These are phyloP conservation scores for Orius laevigatus DNA, from an alignment of 1,140 invertebrate species.

Conservation along the genomic window DNA sequence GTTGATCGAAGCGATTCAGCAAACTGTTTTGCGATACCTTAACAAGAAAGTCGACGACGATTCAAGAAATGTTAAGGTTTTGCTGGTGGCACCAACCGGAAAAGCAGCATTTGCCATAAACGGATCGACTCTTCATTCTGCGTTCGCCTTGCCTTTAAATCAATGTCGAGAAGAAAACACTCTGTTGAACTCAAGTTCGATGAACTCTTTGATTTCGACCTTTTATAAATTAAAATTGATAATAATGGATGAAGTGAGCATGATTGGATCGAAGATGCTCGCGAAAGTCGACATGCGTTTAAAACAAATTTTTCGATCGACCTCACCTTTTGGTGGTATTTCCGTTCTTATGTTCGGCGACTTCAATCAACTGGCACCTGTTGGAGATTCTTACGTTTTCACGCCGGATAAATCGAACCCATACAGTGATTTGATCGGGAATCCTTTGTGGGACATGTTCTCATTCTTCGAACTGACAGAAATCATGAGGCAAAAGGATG, in stretches of 20 bases:
- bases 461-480: constrained; percentile 10
- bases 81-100: constrained; percentile 5
- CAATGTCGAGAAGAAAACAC: background rate
- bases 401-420: background rate
- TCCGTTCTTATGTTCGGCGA: constrained; percentile 13
- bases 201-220: background rate
- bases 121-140: constrained; percentile 5
- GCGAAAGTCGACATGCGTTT: constrained; percentile 10
- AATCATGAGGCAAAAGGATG: constrained; percentile 18
- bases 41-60: constrained; percentile 2
- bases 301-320: constrained; percentile 8
- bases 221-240: constrained; percentile 11
- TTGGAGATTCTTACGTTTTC: constrained; percentile 13
- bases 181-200: background rate
- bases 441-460: constrained; percentile 13
- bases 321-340: constrained; percentile 11
- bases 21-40: background rate
- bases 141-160: background rate
- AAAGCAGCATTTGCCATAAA: constrained; percentile 2
- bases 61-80: background rate
- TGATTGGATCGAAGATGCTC: constrained; percentile 6
- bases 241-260: constrained; percentile 18
- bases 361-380: constrained; percentile 18
- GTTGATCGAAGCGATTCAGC: background rate
- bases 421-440: constrained; percentile 4